phyloP scores from a whole-genome alignment of 2,888 invertebrate genomes.

The Tholera decimalis region DNA sequence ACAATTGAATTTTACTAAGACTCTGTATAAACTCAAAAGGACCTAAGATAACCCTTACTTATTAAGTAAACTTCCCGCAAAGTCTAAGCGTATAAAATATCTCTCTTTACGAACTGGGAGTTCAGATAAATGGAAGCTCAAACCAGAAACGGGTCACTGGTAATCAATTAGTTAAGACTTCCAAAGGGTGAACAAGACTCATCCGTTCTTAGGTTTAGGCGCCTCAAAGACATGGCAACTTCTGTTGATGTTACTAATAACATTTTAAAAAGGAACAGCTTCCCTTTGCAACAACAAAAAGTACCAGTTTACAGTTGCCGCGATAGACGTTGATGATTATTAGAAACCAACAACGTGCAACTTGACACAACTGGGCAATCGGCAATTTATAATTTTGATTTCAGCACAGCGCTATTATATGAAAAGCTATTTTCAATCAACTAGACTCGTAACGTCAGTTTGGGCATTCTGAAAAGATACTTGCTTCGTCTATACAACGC shows the following conservation, averaged over 20 bases:
- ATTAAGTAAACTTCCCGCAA: conserved; percentile 21
- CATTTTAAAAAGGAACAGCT: no score
- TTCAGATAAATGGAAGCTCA: conserved; percentile 28
- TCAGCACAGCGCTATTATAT: not conserved
- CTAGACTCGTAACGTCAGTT: no score
- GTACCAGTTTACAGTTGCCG: no score
- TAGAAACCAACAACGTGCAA: no score
- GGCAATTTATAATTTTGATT: not conserved
- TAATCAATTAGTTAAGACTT: conserved; percentile 44
- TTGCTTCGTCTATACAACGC: not conserved
- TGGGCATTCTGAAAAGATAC: not conserved
- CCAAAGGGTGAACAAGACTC: conserved; percentile 10
- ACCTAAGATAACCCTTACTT: conserved; percentile 7
- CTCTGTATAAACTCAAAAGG: conserved; percentile 9
- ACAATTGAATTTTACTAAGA: not conserved
- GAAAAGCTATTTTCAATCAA: not conserved
- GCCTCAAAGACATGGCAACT: not conserved
- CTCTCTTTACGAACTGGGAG: conserved; percentile 16
- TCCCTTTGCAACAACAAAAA: no score
- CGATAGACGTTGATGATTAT: no score
- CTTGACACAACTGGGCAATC: no score
- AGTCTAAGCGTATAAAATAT: conserved; percentile 25
- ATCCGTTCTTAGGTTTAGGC: conserved; percentile 13
- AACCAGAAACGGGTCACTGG: conserved; percentile 31
- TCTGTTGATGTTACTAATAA: not conserved